Evolutionary conservation across 2,888 invertebrate genomes (phyloP), one percentile per base, ranked within the genome.

Genomic region (Drosophila demipolita): DNA sequence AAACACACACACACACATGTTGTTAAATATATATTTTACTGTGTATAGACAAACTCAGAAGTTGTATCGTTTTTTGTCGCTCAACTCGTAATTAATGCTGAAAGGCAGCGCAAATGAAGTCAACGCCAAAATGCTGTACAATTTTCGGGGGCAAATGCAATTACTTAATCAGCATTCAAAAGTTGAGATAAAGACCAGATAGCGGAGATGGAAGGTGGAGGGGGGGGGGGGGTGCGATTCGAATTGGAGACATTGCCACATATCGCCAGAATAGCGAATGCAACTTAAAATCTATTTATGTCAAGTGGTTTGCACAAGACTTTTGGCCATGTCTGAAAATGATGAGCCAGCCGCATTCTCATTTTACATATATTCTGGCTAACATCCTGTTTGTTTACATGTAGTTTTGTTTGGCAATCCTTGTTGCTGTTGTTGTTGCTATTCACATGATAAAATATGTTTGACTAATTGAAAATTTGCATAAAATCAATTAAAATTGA

Each of bases 401-500:
- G 29, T 15, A 63, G 71, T 69, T 73, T 82, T 82, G 78, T 82
- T 82, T 72, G 76, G 35, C n/a, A 58, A 63, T 58, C 63, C 59
- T 70, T 62, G 61, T 70, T 59, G 66, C 33, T 61, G 60, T 52
- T 52, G 20, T 38, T 60, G 59, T 54, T 54, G 36, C 15, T 20
- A 40, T 66, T 60, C 60, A 53, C 42, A 63, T 50, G 81, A 73
- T 81, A 81, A 81, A 81, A 72, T 78, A 80, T 86, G 85, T 83
- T 85, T 83, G 81, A 77, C 87, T 88, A 86, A 88, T 87, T 90
- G 90, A 90, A 90, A 87, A 87, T 87, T 87, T 87, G 89, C 87
- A 87, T 87, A 83, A 90, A 90, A 90, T 87, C 87, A 87, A 90
- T 90, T 87, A 86, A 83, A 87, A 87, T 87, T 90, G 87, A 90